Conservation (phyloP, 2,797 vertebrate genomes). For the Tapera naevia region DNA sequence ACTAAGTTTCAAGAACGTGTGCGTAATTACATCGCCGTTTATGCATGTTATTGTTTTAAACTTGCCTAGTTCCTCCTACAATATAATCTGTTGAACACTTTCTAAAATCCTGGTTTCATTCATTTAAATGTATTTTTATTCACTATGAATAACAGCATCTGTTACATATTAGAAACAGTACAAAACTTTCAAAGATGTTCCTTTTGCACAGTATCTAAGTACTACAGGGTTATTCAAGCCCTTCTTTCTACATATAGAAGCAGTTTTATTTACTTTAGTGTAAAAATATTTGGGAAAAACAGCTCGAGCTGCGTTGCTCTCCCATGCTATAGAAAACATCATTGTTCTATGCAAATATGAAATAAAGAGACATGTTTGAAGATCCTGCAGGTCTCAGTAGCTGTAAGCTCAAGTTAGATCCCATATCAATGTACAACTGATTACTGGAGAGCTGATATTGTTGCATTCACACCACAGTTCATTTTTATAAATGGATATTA, state of each 20-base stretch:
- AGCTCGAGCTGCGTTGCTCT: neutral
- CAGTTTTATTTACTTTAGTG: neutral
- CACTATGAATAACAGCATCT: neutral
- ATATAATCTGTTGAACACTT: neutral
- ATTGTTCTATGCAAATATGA: neutral
- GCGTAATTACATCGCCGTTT: neutral
- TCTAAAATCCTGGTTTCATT: neutral
- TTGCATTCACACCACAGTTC: neutral
- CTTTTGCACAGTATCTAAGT: neutral
- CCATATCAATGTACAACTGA: rapidly evolving
- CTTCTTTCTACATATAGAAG: neutral
- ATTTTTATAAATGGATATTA: neutral
- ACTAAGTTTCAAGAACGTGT: neutral
- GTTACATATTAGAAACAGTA: neutral
- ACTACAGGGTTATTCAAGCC: neutral
- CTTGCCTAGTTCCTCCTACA: neutral
- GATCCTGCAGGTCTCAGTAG: neutral
- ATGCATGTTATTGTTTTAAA: neutral
- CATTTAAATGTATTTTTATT: neutral
- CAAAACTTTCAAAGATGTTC: neutral
- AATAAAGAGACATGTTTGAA: neutral
- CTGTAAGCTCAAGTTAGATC: neutral
- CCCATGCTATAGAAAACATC: rapidly evolving
- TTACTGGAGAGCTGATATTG: neutral
- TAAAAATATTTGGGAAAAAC: neutral